Base-by-base conservation (phyloP, 1,140 invertebrate species). In the Ruditapes philippinarum region DNA sequence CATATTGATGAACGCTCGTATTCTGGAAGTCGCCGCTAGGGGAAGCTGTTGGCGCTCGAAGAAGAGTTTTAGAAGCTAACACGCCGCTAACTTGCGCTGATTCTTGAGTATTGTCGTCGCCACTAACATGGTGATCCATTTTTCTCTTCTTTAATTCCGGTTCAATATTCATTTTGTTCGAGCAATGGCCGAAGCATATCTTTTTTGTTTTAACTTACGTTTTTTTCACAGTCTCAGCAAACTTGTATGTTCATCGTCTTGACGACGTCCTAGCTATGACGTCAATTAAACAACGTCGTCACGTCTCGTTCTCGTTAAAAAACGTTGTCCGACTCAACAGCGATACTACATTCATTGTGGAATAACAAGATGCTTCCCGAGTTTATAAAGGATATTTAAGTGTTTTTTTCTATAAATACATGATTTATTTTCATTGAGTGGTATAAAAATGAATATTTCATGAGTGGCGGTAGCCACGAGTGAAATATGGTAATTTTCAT, bases 1-100 rank as follows among this genome's bases (percentile, higher is more conserved):
- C 80, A 49, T 80, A 92, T 74, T 93, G 88, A 79, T 93, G 92
- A 14, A 73, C 38, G 17, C 81, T 78, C 25, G 89, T 83, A 57
- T 85, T 84, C 60, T 89, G 84, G 12, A 85, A 92, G 57, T 92
- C 91, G 28, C 89, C 89, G 51, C 78, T 82, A 17, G 87, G 62
- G n/a, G 87, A 90, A 1, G 85, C 89, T 4, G 89, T 87, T n/a
- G 85, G 73, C 25, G 85, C n/a, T 36, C 49, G 31, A 7, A 62
- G 62, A 36, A 85, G 22, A 0, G 87, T 82, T 57, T 89, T 89
- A n/a, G 70, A 62, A 4, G 76, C 82, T n/a, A 79, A 70, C 0
- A 79, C 82, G 1, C 81, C 89, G 17, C 31, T 84, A 7, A 90
- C 73, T 40, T 76, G 68, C 0, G 38, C 31, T 3, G 74, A 42